Conservation (phyloP, 2,797 vertebrate genomes). For the Sternotherus odoratus region DNA sequence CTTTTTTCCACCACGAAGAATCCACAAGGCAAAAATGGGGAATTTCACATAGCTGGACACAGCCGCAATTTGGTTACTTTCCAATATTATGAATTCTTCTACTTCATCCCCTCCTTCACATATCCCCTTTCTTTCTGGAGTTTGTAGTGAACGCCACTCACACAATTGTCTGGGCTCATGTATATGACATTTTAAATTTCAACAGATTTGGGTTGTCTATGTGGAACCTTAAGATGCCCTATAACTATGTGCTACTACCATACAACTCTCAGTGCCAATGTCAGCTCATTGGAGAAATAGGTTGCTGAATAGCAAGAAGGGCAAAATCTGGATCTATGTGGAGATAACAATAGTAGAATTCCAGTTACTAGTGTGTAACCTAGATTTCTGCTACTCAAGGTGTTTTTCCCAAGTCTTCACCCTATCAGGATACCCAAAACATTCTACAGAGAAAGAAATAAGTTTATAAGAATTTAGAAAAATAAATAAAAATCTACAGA, state of each 20-base stretch:
- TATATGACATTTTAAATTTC: no score
- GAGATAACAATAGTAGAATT: not conserved
- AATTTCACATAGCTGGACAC: not conserved
- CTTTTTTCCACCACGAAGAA: not conserved
- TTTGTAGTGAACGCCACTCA: slow-evolving; percentile 3
- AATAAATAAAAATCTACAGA: not conserved
- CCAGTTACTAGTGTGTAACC: not conserved
- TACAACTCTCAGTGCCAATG: not conserved
- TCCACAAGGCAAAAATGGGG: not conserved
- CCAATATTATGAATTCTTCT: slow-evolving; percentile 13
- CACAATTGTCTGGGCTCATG: no score
- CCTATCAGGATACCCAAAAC: not conserved
- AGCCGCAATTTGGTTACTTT: slow-evolving; percentile 21
- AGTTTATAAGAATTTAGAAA: not conserved
- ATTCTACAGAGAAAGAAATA: not conserved
- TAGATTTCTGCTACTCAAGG: not conserved
- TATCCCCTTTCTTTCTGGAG: not conserved
- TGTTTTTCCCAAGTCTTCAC: not conserved
- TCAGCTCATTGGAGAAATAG: not conserved
- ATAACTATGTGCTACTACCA: not conserved
- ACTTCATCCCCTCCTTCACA: not conserved
- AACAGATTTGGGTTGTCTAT: no score
- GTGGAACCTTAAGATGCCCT: not conserved
- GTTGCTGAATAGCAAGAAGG: not conserved
- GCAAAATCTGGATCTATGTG: not conserved